Evolutionary conservation across 1,140 invertebrate species (phyloP).

Genomic region (Meteorus sp.): DNA sequence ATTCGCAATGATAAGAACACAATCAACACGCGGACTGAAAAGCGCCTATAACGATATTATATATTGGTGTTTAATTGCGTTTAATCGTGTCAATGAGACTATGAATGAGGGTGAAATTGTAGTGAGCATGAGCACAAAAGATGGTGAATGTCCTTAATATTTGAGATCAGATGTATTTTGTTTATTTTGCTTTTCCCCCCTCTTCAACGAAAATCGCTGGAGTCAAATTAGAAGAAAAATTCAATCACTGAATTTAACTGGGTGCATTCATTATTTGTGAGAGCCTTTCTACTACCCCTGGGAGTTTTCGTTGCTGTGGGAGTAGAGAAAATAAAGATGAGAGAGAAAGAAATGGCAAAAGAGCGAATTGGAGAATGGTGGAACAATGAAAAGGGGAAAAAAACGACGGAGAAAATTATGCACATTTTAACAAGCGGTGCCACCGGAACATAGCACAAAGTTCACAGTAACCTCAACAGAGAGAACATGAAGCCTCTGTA

Average conservation of each 20-base stretch:
- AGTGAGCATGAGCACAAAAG: no score
- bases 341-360: conserved; percentile 11
- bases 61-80: no score
- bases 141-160: no score
- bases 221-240: conserved; percentile 10
- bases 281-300: conserved; percentile 10
- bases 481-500: conserved; percentile 16
- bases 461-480: conserved; percentile 3
- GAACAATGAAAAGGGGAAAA: not conserved
- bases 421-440: conserved; percentile 24
- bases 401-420: conserved; percentile 22
- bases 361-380: no score
- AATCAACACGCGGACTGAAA: no score
- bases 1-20: no score
- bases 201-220: no score
- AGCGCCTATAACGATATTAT: no score
- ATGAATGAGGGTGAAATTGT: no score
- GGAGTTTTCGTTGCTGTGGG: conserved; percentile 8
- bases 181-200: no score
- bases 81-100: no score
- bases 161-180: no score
- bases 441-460: conserved; percentile 13
- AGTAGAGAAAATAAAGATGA: conserved; percentile 3
- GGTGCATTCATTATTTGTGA: conserved; percentile 18
- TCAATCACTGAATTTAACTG: conserved; percentile 11